Evolutionary conservation across 2,888 invertebrate species (phyloP), one percentile per base, ranked within the genome.

Genomic region (Timandra comae): DNA sequence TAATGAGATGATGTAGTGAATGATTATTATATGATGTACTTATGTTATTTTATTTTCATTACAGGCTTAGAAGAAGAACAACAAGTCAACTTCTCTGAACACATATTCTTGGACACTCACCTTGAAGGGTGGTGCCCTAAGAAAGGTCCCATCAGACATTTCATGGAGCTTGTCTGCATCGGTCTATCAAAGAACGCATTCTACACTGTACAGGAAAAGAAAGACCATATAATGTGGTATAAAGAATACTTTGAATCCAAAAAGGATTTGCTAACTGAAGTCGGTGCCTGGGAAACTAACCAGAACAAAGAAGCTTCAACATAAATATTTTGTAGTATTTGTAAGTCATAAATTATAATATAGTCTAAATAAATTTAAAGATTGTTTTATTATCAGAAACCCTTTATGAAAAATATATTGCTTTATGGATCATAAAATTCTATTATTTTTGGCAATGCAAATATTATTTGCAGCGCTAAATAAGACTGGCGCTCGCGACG

Each of bases 161-260:
- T 97, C 69, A 99, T 99, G 99, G 98, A 99, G 62, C 86, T 99
- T 3, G 98, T 99, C 0, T 93, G 94, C 51, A 90, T 93, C 0
- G 99, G 98, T 3, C 87, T 99, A 1, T 96, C 97, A 0, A 97
- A 97, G 74, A 99, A 99, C 82, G 92, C 96, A 0, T 96, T 94
- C 73, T 87, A 98, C 56, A 94, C 94, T 0, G 95, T 93, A 0
- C 74, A 91, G 45, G 94, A 97, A 55, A 99, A 99, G 68, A 88
- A 88, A 43, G 94, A 93, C 7, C 96, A 97, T 59, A 93, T 99
- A 26, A 74, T 91, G 41, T 99, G 98, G 98, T 99, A 93, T 67
- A 91, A 90, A 43, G 89, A 96, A 32, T 99, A 96, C 66, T 98
- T 99, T 65, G 89, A 89, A 41, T 88, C 90, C 0, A 97, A 97